phyloP scores from a whole-genome alignment of 2,797 vertebrate species.

The Pogoniulus pusillus region DNA sequence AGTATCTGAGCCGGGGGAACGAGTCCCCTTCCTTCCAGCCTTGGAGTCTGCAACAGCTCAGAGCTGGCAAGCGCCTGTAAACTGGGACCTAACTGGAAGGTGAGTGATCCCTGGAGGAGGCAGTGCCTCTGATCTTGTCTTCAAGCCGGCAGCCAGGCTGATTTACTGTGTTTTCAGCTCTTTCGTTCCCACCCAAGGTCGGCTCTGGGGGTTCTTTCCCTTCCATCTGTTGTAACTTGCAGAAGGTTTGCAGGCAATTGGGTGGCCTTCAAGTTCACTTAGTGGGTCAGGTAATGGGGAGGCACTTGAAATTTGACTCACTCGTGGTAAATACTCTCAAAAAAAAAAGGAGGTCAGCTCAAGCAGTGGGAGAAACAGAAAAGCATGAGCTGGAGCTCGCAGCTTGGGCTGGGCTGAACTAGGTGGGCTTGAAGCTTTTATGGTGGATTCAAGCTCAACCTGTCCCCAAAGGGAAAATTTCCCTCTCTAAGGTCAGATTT shows the following conservation, averaged over 20 bases:
- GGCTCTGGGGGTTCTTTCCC: background rate
- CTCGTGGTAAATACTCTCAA: accelerated
- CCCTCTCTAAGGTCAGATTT: accelerated
- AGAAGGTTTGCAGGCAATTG: background rate
- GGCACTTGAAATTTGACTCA: background rate
- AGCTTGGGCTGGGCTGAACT: background rate
- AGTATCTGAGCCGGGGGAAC: accelerated
- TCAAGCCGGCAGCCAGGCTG: background rate
- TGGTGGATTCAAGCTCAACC: accelerated
- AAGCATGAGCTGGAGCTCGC: accelerated
- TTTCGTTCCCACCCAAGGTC: accelerated
- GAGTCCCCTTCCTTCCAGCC: accelerated
- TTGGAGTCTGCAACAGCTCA: background rate
- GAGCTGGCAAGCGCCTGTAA: accelerated
- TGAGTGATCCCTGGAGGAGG: background rate
- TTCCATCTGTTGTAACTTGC: background rate
- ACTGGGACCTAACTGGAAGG: accelerated
- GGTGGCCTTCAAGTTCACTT: background rate
- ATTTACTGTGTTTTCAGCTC: background rate
- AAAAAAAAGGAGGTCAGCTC: background rate
- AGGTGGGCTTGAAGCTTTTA: accelerated
- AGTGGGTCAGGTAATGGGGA: background rate
- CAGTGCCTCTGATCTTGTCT: accelerated
- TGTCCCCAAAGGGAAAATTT: background rate
- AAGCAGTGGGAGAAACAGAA: accelerated